A percentile compares a stretch with the other conserved stretches of the same genome.
Conservation (phyloP, 2,113 vertebrate species). For the Gasterosteus aculeatus region DNA sequence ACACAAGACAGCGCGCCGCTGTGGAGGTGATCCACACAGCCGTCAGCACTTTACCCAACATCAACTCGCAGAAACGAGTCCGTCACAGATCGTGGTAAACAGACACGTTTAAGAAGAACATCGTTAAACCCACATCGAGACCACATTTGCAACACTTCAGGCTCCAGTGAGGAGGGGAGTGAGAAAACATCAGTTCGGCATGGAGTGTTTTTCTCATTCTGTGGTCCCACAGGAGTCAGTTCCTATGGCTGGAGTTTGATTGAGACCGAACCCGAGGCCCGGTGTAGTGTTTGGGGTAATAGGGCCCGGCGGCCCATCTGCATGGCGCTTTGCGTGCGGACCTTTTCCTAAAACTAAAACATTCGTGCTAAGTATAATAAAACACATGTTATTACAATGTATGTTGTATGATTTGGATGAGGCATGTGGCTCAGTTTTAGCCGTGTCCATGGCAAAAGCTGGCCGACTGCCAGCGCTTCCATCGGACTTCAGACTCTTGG, state of each 20-base stretch:
- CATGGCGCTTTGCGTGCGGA: slow-evolving; percentile 57
- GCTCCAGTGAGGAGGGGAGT: slow-evolving; percentile 26
- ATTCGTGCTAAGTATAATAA: slow-evolving; percentile 63
- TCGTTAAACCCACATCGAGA: slow-evolving; percentile 34
- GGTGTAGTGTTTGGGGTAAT: slow-evolving; percentile 12
- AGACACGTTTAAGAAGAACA: slow-evolving; percentile 45
- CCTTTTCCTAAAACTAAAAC: slow-evolving; percentile 45
- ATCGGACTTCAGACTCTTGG: slow-evolving; percentile 36
- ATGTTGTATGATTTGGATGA: slow-evolving; percentile 49
- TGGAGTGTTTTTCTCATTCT: slow-evolving; percentile 21
- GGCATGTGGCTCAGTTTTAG: slow-evolving; percentile 67
- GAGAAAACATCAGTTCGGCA: slow-evolving; percentile 31
- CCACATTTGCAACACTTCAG: slow-evolving; percentile 39
- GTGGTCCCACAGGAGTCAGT: slow-evolving; percentile 20
- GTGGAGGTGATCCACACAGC: slow-evolving; percentile 20
- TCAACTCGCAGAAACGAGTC: slow-evolving; percentile 32
- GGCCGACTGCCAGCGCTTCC: slow-evolving; percentile 39
- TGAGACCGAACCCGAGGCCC: slow-evolving; percentile 11
- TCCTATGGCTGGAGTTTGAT: neutral
- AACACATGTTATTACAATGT: slow-evolving; percentile 66
- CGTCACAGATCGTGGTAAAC: slow-evolving; percentile 42
- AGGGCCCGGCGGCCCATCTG: slow-evolving; percentile 13
- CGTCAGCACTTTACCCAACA: slow-evolving; percentile 41
- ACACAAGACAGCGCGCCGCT: slow-evolving; percentile 21
- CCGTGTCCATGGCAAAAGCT: slow-evolving; percentile 56